phyloP scores from a whole-genome alignment of 92 coral and sea anemone genomes.

The Epizoanthus fatuus region DNA sequence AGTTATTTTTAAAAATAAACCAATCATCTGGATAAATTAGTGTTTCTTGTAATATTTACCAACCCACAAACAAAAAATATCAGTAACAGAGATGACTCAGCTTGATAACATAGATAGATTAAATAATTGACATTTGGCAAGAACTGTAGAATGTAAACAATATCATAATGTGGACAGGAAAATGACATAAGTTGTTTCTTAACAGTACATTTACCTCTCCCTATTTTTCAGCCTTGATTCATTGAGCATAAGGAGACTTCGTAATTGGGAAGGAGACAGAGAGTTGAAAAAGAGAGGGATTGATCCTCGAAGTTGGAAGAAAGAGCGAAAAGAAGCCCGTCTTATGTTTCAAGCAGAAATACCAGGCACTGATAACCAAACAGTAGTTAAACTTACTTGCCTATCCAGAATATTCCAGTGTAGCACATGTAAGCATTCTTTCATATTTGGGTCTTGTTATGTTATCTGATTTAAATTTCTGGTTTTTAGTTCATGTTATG shows the following conservation, averaged over 20 bases:
- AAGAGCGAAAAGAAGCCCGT: conserved; percentile 96
- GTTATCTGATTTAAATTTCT: no score
- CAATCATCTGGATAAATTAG: no score
- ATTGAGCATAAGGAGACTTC: conserved; percentile 89
- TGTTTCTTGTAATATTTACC: no score
- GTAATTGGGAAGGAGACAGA: conserved; percentile 99
- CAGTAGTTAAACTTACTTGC: conserved; percentile 81
- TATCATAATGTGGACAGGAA: not conserved
- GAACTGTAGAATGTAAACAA: not conserved
- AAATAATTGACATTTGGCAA: no score
- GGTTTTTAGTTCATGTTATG: not conserved
- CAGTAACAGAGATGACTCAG: no score
- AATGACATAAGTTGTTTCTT: not conserved
- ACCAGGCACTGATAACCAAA: conserved; percentile 74
- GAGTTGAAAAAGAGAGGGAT: conserved; percentile 95
- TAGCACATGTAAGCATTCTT: conserved; percentile 84
- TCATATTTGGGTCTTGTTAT: not conserved
- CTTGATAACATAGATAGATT: no score
- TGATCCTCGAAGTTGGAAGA: conserved; percentile 98
- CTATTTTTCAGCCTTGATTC: conserved; percentile 82
- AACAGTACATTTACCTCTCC: not conserved
- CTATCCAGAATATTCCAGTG: conserved; percentile 98
- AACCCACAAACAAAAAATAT: no score
- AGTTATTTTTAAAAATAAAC: no score
- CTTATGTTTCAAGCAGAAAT: conserved; percentile 95